Evolutionary conservation across 2,113 vertebrate species (phyloP), one percentile per base, ranked within the genome.

Genomic region (Telmatochromis sp.): DNA sequence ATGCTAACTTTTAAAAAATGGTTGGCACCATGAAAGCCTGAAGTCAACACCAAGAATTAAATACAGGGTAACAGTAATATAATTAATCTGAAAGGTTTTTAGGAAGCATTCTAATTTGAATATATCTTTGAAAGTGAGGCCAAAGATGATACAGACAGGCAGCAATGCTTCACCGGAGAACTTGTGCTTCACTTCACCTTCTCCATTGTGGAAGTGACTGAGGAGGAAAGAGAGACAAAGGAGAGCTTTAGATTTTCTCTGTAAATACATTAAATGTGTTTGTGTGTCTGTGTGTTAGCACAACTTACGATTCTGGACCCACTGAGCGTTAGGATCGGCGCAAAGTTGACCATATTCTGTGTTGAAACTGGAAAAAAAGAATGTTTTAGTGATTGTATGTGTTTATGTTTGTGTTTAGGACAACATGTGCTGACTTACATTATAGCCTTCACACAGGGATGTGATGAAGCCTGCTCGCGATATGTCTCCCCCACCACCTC

Each of bases 391-490:
- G 14, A n/a, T 23, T n/a, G 5, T 0, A 21, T 9, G 13, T 26
- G 19, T 47, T 78, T 21, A n/a, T 57, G n/a, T 26, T 55, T 78
- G 21, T 5, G 7, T 10, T 1, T 7, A 47, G 54, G 35, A 47
- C 14, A 58, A 15, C 8, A 13, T 11, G 17, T 19, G 7, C 37
- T 10, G 63, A 81, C 84, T 81, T 54, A 86, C 84, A 86, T 42
- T 2, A 86, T 9, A 1, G 84, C 84, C 4, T 68, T 17, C 15
- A 86, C 84, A 17, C 84, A 86, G 23, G 35, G 15, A 7, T 55
- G 0, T 1, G 33, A 65, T 37, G 5, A 23, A 11, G 0, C 9
- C 6, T 81, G 78, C 23, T 12, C 17, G 2, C 14, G 37, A 42
- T 71, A 86, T 6, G 26, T 8, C 17, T 45, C 21, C 19, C 85